These are phyloP conservation scores for Eurystomus glaucurus DNA, from an alignment of 2,797 vertebrate species.

Conservation along the genomic window DNA sequence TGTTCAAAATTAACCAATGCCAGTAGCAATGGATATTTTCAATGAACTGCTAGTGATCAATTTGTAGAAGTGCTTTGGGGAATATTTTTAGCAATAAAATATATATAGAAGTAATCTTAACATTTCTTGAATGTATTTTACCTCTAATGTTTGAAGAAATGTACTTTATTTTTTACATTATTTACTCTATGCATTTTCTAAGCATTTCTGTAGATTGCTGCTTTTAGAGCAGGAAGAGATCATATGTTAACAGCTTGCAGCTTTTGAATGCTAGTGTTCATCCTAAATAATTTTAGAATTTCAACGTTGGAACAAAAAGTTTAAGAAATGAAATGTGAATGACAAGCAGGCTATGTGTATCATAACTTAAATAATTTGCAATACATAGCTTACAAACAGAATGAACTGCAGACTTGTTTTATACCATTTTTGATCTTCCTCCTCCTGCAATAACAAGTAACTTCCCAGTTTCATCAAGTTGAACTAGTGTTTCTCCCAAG, in stretches of 20 bases:
- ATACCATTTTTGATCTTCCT: background rate
- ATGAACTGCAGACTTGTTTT: background rate
- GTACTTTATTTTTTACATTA: background rate
- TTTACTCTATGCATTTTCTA: background rate
- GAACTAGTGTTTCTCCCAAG: background rate
- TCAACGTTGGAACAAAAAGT: slow-evolving; percentile 1
- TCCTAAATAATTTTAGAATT: slow-evolving; percentile 32
- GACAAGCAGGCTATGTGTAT: background rate
- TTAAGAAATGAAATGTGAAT: background rate
- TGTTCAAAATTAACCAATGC: slow-evolving; percentile 12
- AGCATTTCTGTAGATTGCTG: slow-evolving; percentile 4
- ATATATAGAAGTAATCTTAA: slow-evolving; percentile 1
- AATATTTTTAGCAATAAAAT: slow-evolving; percentile 34
- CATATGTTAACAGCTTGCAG: slow-evolving; percentile 53
- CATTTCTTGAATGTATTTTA: background rate
- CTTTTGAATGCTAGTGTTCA: slow-evolving; percentile 2
- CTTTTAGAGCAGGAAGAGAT: slow-evolving; percentile 54
- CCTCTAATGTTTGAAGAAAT: background rate
- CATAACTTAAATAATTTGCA: background rate
- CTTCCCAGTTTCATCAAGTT: background rate
- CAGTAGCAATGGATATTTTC: background rate
- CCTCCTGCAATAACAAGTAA: background rate
- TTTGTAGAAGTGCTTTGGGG: background rate
- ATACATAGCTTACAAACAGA: background rate
- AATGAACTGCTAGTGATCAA: background rate